phyloP scores from a whole-genome alignment of 2,797 vertebrate species.

The Aulostomus chinensis region DNA sequence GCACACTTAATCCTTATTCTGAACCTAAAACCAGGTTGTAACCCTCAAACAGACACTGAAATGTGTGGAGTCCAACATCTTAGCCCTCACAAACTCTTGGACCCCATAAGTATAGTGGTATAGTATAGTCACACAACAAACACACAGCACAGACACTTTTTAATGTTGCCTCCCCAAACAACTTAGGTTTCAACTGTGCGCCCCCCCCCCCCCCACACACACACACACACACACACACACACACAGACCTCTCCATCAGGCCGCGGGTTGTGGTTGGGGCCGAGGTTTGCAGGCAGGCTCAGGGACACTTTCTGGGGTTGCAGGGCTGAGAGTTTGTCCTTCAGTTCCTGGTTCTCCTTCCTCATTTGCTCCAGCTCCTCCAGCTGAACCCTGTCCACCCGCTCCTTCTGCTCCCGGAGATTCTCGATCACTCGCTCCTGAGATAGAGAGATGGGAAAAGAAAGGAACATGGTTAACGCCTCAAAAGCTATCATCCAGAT shows the following conservation, averaged over 20 bases:
- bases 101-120: no score
- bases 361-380: slow-evolving; percentile 90
- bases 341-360: slow-evolving; percentile 94
- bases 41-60: no score
- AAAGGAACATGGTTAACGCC: not conserved
- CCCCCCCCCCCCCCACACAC: not conserved
- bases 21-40: no score
- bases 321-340: slow-evolving; percentile 88
- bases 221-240: no score
- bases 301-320: slow-evolving; percentile 79
- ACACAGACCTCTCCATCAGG: slow-evolving; percentile 89
- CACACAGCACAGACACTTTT: slow-evolving; percentile 1
- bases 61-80: no score
- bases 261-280: slow-evolving; percentile 47
- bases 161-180: not conserved
- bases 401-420: slow-evolving; percentile 90
- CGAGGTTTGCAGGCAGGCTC: slow-evolving; percentile 44
- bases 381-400: slow-evolving; percentile 88
- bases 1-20: no score
- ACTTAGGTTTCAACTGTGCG: not conserved
- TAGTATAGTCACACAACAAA: no score
- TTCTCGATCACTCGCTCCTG: slow-evolving; percentile 96
- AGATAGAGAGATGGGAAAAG: not conserved
- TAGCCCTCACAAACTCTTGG: no score
- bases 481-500: not conserved